Conservation (phyloP, 2,888 invertebrate species). For the Timema podura region DNA sequence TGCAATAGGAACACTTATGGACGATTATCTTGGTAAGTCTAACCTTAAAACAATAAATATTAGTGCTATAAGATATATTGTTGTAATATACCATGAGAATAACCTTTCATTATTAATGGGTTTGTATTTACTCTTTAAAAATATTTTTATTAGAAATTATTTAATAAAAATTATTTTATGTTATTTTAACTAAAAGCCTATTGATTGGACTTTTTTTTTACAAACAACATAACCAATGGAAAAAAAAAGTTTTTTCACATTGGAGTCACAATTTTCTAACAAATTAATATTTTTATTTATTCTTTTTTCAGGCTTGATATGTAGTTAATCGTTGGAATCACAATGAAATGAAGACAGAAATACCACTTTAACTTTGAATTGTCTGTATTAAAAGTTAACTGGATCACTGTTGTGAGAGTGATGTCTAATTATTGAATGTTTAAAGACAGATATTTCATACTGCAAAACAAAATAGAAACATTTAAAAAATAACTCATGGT, state of each 20-base stretch:
- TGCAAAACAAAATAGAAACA: too few species aligned
- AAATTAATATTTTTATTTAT: conserved; percentile 9
- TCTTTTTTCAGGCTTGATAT: conserved; percentile 38
- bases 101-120: too few species aligned
- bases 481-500: too few species aligned
- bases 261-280: too few species aligned
- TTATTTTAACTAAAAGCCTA: conserved; percentile 19
- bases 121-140: background rate
- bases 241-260: too few species aligned
- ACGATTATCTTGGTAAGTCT: conserved; percentile 84
- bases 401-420: too few species aligned
- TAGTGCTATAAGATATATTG: background rate
- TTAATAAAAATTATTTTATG: conserved; percentile 1
- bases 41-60: conserved; percentile 2
- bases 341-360: too few species aligned
- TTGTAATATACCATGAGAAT: conserved; percentile 41
- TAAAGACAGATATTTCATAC: too few species aligned
- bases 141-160: conserved; percentile 23
- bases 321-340: conserved; percentile 33
- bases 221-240: too few species aligned
- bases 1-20: conserved; percentile 98
- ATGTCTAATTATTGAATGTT: too few species aligned
- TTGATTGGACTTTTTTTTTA: background rate
- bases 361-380: too few species aligned
- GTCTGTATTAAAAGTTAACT: too few species aligned